Base-by-base conservation (phyloP, 64 coral and sea anemone species). In the Stylophora pistillata region DNA sequence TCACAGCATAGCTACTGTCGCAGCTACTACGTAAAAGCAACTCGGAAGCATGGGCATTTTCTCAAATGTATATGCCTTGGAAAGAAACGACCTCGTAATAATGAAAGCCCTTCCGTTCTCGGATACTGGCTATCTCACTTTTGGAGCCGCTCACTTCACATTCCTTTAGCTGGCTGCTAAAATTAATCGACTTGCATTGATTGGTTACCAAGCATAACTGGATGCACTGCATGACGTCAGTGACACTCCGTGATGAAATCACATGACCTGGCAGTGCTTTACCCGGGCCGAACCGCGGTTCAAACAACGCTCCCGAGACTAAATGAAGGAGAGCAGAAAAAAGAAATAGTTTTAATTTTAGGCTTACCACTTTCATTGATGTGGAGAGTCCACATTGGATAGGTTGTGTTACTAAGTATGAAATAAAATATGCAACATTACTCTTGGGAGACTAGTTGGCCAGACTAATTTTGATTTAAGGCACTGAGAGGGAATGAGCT, bases 121-220 rank as follows among this genome's bases (percentile, higher is more conserved):
- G 16, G 65, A 82, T 20, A 34, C 18, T 15, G 15, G 30, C 20
- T 15, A 15, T 20, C 5, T 23, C 31, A 41, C 29, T 21, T 82
- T 59, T 65, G 30, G 58, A 65, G 23, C 79, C 79, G 30, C 57
- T 82, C 16, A 82, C 2, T 33, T 66, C 79, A 33, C 79, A 82
- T 13, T 14, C 65, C 79, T 64, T 41, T 17, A 34, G 7, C 32
- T 34, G 16, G 28, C 23, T 15, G 29, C 29, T 63, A 23, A 64
- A 82, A 82, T 82, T 62, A 31, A 82, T 41, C 15, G 79, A 66
- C 79, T 82, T 41, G 58, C 79, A 66, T 0, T 82, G 30, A 16
- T 37, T 32, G 59, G 59, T 82, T 34, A 37, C 29, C 30, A 82
- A 82, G 59, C 79, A 82, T 30, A 63, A 52, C 59, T 82, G 64